A percentile compares a stretch with the other conserved stretches of the same genome.
Evolutionary conservation across 2,113 vertebrate species (phyloP).

Genomic region (Sturnira hondurensis): DNA sequence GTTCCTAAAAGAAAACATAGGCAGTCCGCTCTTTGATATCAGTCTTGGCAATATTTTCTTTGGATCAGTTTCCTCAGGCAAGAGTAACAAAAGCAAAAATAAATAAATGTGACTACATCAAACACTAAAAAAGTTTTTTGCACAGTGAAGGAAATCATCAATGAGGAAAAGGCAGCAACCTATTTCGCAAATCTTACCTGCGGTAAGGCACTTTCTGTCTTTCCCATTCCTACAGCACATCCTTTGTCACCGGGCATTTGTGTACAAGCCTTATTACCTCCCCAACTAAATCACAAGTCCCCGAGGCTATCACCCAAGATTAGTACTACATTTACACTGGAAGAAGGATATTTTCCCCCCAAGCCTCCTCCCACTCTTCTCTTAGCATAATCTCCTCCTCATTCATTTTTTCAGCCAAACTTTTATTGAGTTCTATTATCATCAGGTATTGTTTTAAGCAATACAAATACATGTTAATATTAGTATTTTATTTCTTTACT

Average conservation of each 20-base stretch:
- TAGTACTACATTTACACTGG: neutral
- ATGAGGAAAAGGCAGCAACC: too few species aligned
- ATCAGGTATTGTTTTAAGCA: neutral
- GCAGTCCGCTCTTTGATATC: too few species aligned
- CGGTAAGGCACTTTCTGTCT: neutral
- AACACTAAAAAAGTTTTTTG: too few species aligned
- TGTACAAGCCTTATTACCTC: neutral
- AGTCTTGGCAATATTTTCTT: too few species aligned
- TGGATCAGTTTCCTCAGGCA: too few species aligned
- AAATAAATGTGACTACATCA: too few species aligned
- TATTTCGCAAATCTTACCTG: too few species aligned
- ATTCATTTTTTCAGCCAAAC: neutral
- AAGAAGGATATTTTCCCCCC: accelerated
- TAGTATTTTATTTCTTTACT: neutral
- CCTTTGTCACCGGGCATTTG: neutral
- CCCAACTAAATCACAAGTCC: neutral
- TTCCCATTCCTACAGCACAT: neutral
- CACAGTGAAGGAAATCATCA: too few species aligned
- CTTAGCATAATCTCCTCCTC: neutral
- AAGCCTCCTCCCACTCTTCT: neutral
- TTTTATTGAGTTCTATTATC: neutral
- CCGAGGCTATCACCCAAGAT: neutral
- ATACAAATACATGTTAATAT: neutral
- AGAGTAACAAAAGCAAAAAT: too few species aligned
- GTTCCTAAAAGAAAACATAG: too few species aligned